Conservation (phyloP, 2,113 vertebrate genomes). For the Ageneiosus marmoratus region DNA sequence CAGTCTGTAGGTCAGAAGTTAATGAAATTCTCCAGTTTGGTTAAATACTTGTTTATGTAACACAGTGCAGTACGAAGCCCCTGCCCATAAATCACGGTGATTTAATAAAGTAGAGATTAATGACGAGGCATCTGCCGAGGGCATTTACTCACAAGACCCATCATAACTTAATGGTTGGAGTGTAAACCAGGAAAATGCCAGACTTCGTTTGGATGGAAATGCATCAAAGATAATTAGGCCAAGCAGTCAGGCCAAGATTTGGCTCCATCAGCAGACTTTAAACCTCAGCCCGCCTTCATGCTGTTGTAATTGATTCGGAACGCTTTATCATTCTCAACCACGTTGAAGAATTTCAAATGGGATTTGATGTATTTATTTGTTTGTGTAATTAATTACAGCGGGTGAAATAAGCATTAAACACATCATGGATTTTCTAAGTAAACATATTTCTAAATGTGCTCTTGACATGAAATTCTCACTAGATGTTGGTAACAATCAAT, state of each 20-base stretch:
- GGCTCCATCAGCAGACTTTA: conserved; percentile 35
- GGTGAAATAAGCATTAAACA: too few relatives aligned
- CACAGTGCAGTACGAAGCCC: conserved; percentile 66
- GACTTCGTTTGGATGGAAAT: conserved; percentile 66
- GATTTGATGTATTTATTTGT: neutral
- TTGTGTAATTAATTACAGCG: too few relatives aligned
- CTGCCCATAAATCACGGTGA: conserved; percentile 78
- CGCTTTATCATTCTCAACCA: neutral
- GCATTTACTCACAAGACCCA: conserved; percentile 71
- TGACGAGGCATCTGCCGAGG: conserved; percentile 72
- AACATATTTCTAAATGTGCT: too few relatives aligned
- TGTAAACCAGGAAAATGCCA: conserved; percentile 74
- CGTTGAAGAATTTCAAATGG: neutral
- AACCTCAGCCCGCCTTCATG: conserved; percentile 1
- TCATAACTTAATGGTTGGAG: conserved; percentile 67
- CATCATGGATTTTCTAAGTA: too few relatives aligned
- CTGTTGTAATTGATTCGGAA: conserved; percentile 15
- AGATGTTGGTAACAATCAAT: too few relatives aligned
- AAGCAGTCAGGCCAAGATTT: conserved; percentile 58
- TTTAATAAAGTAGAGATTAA: conserved; percentile 80
- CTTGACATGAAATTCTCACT: too few relatives aligned
- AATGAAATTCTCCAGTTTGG: conserved; percentile 79
- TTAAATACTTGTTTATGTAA: conserved; percentile 77
- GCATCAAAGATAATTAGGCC: conserved; percentile 66
- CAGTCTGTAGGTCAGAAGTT: conserved; percentile 74